phyloP scores from a whole-genome alignment of 2,888 invertebrate species.

The Aspidiotus rigidus region DNA sequence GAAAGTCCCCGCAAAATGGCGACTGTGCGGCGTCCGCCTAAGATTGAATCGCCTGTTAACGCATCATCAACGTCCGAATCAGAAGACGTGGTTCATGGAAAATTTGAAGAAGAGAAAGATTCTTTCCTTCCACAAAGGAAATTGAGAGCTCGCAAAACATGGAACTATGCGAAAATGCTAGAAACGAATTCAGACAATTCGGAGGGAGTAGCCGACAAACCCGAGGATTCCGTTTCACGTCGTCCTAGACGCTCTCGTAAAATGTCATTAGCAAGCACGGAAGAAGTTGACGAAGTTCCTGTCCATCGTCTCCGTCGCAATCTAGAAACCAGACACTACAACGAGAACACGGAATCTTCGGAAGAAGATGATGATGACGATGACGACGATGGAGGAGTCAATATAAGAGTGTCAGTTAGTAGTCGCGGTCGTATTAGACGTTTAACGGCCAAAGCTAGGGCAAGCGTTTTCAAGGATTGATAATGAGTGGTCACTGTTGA shows the following conservation, averaged over 20 bases:
- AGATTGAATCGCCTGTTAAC: constrained; percentile 11
- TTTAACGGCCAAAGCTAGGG: constrained; percentile 68
- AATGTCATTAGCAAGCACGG: constrained; percentile 2
- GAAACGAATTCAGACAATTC: constrained; percentile 33
- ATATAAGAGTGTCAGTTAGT: constrained; percentile 52
- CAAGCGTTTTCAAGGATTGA: constrained; percentile 42
- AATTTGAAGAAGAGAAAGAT: background rate
- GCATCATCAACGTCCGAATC: background rate
- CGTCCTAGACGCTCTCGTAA: constrained; percentile 12
- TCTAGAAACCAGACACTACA: constrained; percentile 35
- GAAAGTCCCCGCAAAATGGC: constrained; percentile 17
- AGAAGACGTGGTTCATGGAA: background rate
- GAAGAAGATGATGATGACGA: constrained; percentile 39
- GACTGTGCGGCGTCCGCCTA: constrained; percentile 29
- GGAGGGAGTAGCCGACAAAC: constrained; percentile 25
- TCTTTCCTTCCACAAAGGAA: constrained; percentile 22
- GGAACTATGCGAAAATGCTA: constrained; percentile 37
- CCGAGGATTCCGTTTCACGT: background rate
- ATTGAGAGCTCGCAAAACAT: constrained; percentile 34
- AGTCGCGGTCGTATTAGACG: constrained; percentile 77
- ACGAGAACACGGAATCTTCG: constrained; percentile 30
- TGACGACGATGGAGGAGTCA: constrained; percentile 38
- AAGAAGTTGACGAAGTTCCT: constrained; percentile 5
- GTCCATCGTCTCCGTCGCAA: constrained; percentile 27
- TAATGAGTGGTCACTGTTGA: background rate